phyloP scores from a whole-genome alignment of 2,113 vertebrate species.

The Ancistrus triradiatus region DNA sequence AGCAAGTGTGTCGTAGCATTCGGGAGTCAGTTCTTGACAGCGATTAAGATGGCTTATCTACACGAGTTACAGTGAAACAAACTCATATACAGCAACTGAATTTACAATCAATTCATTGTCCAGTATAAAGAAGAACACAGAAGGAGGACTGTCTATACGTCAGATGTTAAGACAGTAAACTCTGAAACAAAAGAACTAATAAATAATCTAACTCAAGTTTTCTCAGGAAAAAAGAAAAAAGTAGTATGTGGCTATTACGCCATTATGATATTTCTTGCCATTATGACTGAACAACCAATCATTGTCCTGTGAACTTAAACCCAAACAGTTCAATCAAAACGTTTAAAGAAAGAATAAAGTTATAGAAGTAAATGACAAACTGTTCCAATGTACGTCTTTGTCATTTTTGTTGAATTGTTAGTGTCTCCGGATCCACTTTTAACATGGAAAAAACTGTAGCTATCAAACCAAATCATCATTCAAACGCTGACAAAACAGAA shows the following conservation, averaged over 20 bases:
- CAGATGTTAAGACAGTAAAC: conserved; percentile 58
- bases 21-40: conserved; percentile 59
- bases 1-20: conserved; percentile 74
- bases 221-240: conserved; percentile 65
- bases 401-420: conserved; percentile 9
- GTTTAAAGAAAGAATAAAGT: conserved; percentile 1
- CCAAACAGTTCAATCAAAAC: conserved; percentile 13
- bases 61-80: conserved; percentile 59
- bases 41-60: conserved; percentile 50
- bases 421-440: conserved; percentile 9
- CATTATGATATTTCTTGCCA: conserved; percentile 6
- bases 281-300: conserved; percentile 8
- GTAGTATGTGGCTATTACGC: too few relatives aligned
- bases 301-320: too few relatives aligned
- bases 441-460: too few relatives aligned
- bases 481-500: too few relatives aligned
- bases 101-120: conserved; percentile 59
- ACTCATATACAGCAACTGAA: conserved; percentile 65
- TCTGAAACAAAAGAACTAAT: conserved; percentile 75
- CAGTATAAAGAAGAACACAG: conserved; percentile 61
- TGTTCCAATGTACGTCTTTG: too few relatives aligned
- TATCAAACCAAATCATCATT: too few relatives aligned
- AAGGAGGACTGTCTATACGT: conserved; percentile 48
- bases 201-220: conserved; percentile 79
- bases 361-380: neutral